These are phyloP conservation scores for Malurus cyaneus DNA, from an alignment of 2,113 vertebrate species.

Conservation along the genomic window DNA sequence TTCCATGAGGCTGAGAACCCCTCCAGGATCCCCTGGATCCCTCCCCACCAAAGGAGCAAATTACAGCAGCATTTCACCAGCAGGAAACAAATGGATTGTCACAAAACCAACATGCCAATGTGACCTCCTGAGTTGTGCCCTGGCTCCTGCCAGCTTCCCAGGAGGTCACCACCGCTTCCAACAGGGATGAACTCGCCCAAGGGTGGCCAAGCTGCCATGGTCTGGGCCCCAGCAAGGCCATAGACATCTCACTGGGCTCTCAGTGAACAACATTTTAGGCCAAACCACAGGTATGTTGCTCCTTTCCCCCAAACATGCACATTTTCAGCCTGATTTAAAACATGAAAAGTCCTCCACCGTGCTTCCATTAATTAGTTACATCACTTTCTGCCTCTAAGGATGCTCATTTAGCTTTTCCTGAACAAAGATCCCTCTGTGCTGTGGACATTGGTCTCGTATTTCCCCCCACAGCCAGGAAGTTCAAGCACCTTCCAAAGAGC, in stretches of 20 bases:
- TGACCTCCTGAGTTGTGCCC: not conserved
- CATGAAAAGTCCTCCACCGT: not conserved
- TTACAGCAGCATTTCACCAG: not conserved
- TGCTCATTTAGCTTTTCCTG: conserved; percentile 4
- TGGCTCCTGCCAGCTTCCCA: not conserved
- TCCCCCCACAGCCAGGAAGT: not conserved
- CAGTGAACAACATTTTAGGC: not conserved
- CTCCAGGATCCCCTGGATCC: not conserved
- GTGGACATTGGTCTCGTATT: not conserved
- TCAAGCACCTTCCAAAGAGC: not conserved
- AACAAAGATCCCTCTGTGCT: not conserved
- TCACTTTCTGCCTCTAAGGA: conserved; percentile 3
- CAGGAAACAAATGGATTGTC: not conserved
- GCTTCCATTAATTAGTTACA: not conserved
- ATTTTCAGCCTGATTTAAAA: not conserved
- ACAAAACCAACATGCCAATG: not conserved
- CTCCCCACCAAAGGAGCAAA: not conserved
- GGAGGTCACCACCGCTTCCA: not conserved
- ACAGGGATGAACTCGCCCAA: not conserved
- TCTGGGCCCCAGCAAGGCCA: not conserved
- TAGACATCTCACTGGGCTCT: not conserved
- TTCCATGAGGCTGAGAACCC: not conserved
- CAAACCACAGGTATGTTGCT: not conserved
- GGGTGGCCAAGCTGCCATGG: not conserved
- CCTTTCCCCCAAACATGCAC: not conserved